Evolutionary conservation across 2,797 vertebrate species (phyloP), one percentile per base, ranked within the genome.

Genomic region (Sebastolobus alascanus): DNA sequence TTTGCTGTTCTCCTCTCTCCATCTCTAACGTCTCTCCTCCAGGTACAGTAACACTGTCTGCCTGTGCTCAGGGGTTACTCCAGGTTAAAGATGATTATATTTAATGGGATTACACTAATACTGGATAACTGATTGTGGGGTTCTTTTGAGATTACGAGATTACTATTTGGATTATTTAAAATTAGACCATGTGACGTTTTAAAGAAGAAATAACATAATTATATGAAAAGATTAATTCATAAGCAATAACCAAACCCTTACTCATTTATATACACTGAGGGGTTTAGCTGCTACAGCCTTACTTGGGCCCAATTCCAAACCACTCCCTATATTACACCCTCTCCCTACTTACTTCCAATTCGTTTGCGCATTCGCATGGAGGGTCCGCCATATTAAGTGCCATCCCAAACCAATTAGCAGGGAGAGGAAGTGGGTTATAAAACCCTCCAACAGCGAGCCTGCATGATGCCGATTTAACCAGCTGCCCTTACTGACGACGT

Each of bases 11-110:
- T 33, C 12, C 6, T 29, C 25, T 29, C 35, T 50, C 16, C 13
- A 43, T 76, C 22, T 67, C 8, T 11, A 46, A 7, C 37, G 8
- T 12, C 4, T 46, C 6, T 56, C 5, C 46, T 82, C 8, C 63
- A 80, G 67, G 69, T 80, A 77, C 64, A 71, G 13, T 14, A 63
- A 60, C 56, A 29, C 40, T 66, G 55, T 33, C 6, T 4, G 4
- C 50, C 20, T 70, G 38, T 73, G 64, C n/a, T 67, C 1, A 56
- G 27, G 0, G 25, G 4, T 31, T 7, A 18, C 6, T 9, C 13
- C 40, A 29, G n/a, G 0, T 55, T 33, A 25, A 64, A 25, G 18
- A 14, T 12, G 20, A 52, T 14, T 31, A 31, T 4, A 6, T 50
- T 22, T 9, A 37, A 35, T 14, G 9, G 14, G 22, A 55, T 43